Base-by-base conservation (phyloP, 1,140 invertebrate genomes). In the Drosophila tropicalis region DNA sequence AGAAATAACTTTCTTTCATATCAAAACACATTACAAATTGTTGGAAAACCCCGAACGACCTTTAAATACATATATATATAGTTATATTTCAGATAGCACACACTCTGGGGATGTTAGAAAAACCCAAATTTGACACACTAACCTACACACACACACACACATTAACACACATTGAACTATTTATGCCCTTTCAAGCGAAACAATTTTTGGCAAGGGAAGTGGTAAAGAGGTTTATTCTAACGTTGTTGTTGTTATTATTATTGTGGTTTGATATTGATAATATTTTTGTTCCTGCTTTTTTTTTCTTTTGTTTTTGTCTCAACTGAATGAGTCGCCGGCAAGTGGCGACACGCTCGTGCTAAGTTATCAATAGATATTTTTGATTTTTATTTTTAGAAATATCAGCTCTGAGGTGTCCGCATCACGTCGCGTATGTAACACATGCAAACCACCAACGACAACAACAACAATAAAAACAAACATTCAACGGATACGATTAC, bases 321-420 rank as follows among this genome's bases (percentile, higher is more conserved):
- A 75, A 58, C 40, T 22, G 44, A 69, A 61, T 68, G 67, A 56
- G 67, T 62, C 41, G 58, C 54, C 67, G 29, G 29, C 5, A 58
- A 67, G 57, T 44, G 62, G 55, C 62, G 64, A 67, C 62, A 17
- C 6, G 60, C 60, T 44, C 19, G 60, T 62, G 57, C 66, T 44
- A 56, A 66, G 82, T 76, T 85, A 85, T 85, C 82, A 85, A 75
- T 85, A 81, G 82, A 81, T 62, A 63, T 65, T 41, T 51, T 62
- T 78, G 76, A 62, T 60, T 75, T 29, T 67, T 84, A 81, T 84
- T 81, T 81, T 84, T 84, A 85, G 78, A 44, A 65, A 56, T 71
- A 72, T 85, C 77, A 78, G 67, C 63, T 60, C 41, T 57, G 10
- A 57, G 29, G 54, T 10, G 55, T 56, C 13, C 29, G 55, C 25